Evolutionary conservation across 1,140 invertebrate species (phyloP), one percentile per base, ranked within the genome.

Genomic region (Bombus fervidus): DNA sequence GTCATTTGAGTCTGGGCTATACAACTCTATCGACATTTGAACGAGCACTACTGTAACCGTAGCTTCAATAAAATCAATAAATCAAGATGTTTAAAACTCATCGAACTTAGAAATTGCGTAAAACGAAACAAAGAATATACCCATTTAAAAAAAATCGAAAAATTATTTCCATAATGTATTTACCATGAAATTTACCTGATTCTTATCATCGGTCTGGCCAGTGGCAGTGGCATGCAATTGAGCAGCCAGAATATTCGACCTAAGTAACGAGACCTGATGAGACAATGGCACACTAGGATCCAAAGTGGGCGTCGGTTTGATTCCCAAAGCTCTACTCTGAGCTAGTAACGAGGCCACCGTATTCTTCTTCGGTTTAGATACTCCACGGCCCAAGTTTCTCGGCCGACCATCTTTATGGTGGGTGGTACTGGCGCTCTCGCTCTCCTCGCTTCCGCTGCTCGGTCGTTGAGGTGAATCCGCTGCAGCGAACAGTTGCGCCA

Each of bases 291-390:
- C 95, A 79, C 94, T 96, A 9, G 96, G 96, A 89, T 96, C 96
- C 79, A 96, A 92, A 31, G 95, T 94, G 34, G 95, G 96, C n/a
- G 96, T 95, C 28, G 96, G 96, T 92, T 96, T 96, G 68, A 96
- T 96, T 3, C 97, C 97, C 34, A 98, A 95, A 2, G 97, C 97
- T 88, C 98, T 95, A 89, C 97, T 98, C 94, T 98, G 97, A 0
- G 98, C 98, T 39, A 98, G 94, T 47, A 98, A 94, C 39, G 98
- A 98, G 0, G 98, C 98, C 0, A 98, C 98, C 0, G 98, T 98
- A 92, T 98, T 98, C 95, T 98, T 98, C 96, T 98, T 98, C 43
- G 98, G 98, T 92, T 98, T 98, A 87, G 97, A 98, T 8, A 98
- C 97, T 2, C 98, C 98, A 6, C 97, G 96, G 15, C 98, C 98